phyloP scores from a whole-genome alignment of 2,113 vertebrate genomes.

The Mesitornis unicolor region DNA sequence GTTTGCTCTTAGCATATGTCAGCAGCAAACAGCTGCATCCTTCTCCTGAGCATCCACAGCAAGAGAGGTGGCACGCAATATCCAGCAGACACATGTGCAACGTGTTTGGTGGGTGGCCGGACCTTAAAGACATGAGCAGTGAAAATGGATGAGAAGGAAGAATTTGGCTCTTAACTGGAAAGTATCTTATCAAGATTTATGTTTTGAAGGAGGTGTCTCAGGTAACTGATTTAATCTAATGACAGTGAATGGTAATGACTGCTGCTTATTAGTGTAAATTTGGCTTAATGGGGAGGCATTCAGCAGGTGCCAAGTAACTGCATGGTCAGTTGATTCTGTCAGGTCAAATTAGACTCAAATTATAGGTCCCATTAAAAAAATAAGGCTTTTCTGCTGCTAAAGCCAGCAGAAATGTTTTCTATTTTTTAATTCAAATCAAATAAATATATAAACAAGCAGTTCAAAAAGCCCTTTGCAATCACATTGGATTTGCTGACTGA shows the following conservation, averaged over 20 bases:
- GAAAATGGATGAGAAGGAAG: background rate
- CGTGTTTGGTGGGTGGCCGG: rapidly evolving
- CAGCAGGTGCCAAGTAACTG: conserved; percentile 56
- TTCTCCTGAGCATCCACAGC: rapidly evolving
- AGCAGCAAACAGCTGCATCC: background rate
- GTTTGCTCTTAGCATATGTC: background rate
- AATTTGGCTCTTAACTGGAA: background rate
- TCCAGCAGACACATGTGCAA: background rate
- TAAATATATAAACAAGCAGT: background rate
- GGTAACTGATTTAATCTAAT: conserved; percentile 23
- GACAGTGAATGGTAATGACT: conserved; percentile 48
- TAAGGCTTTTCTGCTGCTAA: background rate
- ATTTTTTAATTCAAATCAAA: background rate
- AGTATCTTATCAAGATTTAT: background rate
- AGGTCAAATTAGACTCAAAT: conserved; percentile 64
- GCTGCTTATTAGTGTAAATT: conserved; percentile 52
- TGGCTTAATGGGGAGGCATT: conserved; percentile 47
- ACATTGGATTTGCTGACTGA: background rate
- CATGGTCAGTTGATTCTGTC: conserved; percentile 67
- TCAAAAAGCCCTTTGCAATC: background rate
- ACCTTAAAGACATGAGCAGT: background rate
- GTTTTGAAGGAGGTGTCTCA: conserved; percentile 14
- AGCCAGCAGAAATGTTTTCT: background rate
- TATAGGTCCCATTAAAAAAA: background rate
- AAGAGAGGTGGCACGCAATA: rapidly evolving